phyloP scores from a whole-genome alignment of 2,888 invertebrate species.

The Caenorhabditis sp. region DNA sequence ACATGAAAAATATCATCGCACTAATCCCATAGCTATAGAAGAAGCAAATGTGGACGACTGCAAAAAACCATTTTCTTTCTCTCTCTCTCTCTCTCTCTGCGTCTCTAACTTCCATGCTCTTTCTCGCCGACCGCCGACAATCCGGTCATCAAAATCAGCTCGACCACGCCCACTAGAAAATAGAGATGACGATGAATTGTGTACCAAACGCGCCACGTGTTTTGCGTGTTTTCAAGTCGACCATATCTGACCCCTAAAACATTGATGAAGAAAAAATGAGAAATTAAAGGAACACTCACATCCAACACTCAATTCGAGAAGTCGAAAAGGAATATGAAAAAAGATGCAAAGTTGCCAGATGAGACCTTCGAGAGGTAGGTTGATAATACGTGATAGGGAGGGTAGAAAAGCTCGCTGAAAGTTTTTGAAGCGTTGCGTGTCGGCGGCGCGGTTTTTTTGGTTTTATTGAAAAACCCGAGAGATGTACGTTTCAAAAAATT shows the following conservation, averaged over 20 bases:
- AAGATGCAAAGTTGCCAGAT: slow-evolving; percentile 66
- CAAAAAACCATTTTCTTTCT: slow-evolving; percentile 12
- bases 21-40: slow-evolving; percentile 65
- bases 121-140: slow-evolving; percentile 66
- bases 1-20: slow-evolving; percentile 62
- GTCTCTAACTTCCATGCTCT: slow-evolving; percentile 59
- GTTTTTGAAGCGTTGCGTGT: too few species aligned
- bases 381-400: slow-evolving; percentile 67
- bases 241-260: slow-evolving; percentile 58
- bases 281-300: slow-evolving; percentile 46
- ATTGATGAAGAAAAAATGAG: neutral
- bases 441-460: too few species aligned
- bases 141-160: slow-evolving; percentile 74
- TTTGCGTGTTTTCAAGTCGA: slow-evolving; percentile 54
- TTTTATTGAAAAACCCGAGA: too few species aligned
- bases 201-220: slow-evolving; percentile 54
- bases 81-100: too few species aligned
- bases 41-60: slow-evolving; percentile 48
- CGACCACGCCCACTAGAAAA: slow-evolving; percentile 56
- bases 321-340: slow-evolving; percentile 64
- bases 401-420: slow-evolving; percentile 62
- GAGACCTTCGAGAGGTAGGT: slow-evolving; percentile 64
- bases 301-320: slow-evolving; percentile 62
- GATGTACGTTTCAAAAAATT: too few species aligned
- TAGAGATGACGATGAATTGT: slow-evolving; percentile 56